Base-by-base conservation (phyloP, 2,888 invertebrate genomes). In the Stenodema calcarata region DNA sequence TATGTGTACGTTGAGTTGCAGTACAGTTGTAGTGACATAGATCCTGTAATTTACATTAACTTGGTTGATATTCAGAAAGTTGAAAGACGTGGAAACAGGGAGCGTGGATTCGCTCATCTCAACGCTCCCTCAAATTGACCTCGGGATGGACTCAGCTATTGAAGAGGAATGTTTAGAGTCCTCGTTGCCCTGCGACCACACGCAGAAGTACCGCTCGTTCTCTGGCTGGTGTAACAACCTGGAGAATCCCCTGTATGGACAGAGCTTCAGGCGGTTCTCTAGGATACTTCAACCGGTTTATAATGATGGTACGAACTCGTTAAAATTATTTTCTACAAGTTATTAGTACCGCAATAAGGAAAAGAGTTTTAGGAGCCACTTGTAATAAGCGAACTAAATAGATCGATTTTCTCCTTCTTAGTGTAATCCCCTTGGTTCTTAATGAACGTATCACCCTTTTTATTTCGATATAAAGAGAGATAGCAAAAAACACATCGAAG, bases 211-310 rank as follows among this genome's bases (percentile, higher is more conserved):
- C 88, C 89, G 92, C 18, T 91, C 92, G 3, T 90, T 91, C 41
- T 91, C 92, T 2, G 92, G 92, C 23, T 92, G 92, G 92, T 92
- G 92, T 87, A 92, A 92, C 89, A 92, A 92, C 89, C 90, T 92
- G n/a, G 90, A 90, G 62, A 90, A 90, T 87, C 92, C 92, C 0
- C 90, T 91, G 44, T 90, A 89, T 85, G 92, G 92, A 35, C 92
- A 92, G 88, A 91, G 91, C 69, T 90, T 92, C 88, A 89, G 91
- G 16, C 91, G 91, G 1, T 91, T 92, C 86, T 90, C 90, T 12
- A 89, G 92, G 42, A 89, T 92, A 9, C 88, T 92, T 42, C 91
- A 91, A 16, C 91, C 92, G 0, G 90, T 89, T 4, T 92, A 92
- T 88, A 90, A 91, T 23, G 92, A 92, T 88, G 92, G 92, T 89